A percentile compares a stretch with the other conserved stretches of the same genome.
phyloP scores from a whole-genome alignment of 2,797 vertebrate genomes.

The Thalassophryne amazonica region DNA sequence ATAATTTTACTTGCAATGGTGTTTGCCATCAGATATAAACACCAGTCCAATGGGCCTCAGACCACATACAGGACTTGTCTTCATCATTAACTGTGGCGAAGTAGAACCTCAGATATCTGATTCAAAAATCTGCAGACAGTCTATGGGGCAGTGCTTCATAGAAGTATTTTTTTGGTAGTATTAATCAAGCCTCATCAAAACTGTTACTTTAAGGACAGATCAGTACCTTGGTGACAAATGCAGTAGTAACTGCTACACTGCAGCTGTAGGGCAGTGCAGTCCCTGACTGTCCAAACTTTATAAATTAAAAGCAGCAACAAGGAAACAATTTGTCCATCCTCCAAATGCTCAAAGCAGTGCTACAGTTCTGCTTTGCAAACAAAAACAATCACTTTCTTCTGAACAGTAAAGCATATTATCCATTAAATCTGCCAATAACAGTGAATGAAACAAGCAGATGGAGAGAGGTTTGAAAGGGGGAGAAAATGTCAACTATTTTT shows the following conservation, averaged over 20 bases:
- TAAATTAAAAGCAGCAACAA: constrained; percentile 48
- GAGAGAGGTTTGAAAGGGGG: constrained; percentile 25
- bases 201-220: constrained; percentile 22
- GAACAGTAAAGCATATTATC: constrained; percentile 54
- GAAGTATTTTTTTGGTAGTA: constrained; percentile 15
- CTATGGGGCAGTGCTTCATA: no score
- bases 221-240: constrained; percentile 15
- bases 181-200: constrained; percentile 22
- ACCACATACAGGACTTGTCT: no score
- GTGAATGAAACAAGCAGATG: constrained; percentile 46
- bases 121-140: no score
- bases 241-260: constrained; percentile 24
- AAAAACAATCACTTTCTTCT: constrained; percentile 42
- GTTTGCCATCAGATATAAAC: no score
- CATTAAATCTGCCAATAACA: constrained; percentile 36
- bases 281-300: constrained; percentile 29
- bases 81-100: no score
- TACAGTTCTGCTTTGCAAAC: constrained; percentile 66
- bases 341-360: constrained; percentile 45
- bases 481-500: constrained; percentile 52
- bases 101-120: no score
- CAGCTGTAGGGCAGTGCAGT: constrained; percentile 34
- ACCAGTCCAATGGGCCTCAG: no score
- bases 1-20: no score
- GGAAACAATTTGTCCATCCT: constrained; percentile 24